phyloP scores from a whole-genome alignment of 2,888 invertebrate genomes.

The Clepsis dumicolana region DNA sequence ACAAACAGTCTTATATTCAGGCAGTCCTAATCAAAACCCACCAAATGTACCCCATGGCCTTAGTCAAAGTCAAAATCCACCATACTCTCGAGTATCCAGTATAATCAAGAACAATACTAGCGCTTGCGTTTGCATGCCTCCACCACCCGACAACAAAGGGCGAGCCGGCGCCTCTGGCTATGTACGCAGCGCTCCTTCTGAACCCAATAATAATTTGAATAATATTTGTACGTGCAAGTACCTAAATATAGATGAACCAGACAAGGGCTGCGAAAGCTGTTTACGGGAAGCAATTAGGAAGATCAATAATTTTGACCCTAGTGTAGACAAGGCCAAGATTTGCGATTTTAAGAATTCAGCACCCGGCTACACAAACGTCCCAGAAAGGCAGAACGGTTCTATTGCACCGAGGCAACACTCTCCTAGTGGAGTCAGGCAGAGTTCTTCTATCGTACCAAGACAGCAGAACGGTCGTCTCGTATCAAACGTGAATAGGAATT shows the following conservation, averaged over 20 bases:
- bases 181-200: too few species aligned
- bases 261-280: not conserved
- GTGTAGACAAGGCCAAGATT: not conserved
- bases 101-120: not conserved
- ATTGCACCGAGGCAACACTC: not conserved
- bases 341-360: too few species aligned
- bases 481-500: not conserved
- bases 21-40: not conserved
- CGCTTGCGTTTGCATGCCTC: not conserved
- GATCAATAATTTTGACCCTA: not conserved
- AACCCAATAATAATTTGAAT: not conserved
- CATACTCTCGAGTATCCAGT: too few species aligned
- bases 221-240: not conserved
- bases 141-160: not conserved
- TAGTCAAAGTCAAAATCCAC: too few species aligned
- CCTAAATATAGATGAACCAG: not conserved
- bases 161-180: too few species aligned
- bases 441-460: not conserved
- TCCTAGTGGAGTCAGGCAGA: not conserved
- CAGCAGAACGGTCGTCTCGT: not conserved
- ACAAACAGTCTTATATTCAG: not conserved
- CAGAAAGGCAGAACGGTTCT: not conserved
- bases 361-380: not conserved
- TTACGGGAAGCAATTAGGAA: not conserved
- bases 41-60: not conserved